These are phyloP conservation scores for Sinotaia quadrata DNA, from an alignment of 2,888 invertebrate species.

Conservation along the genomic window DNA sequence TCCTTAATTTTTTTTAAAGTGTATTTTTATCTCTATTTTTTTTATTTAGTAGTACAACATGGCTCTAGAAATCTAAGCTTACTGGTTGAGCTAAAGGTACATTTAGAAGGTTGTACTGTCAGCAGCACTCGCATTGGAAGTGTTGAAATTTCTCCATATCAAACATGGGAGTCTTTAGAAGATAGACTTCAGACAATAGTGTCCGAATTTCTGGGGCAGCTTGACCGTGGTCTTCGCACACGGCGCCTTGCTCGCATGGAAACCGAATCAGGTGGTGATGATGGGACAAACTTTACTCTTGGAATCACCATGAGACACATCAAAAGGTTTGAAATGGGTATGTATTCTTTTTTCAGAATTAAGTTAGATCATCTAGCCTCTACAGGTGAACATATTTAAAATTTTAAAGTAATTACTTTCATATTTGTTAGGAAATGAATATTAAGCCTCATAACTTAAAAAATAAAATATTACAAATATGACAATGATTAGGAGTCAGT, in stretches of 20 bases:
- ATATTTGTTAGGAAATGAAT: too few species aligned
- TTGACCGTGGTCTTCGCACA: slow-evolving; percentile 62
- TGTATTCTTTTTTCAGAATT: too few species aligned
- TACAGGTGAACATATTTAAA: too few species aligned
- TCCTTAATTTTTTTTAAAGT: neutral
- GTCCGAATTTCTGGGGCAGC: slow-evolving; percentile 53
- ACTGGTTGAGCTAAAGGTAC: slow-evolving; percentile 32
- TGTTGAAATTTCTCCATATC: slow-evolving; percentile 21
- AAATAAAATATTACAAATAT: too few species aligned
- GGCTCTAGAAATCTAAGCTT: slow-evolving; percentile 20
- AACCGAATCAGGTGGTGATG: slow-evolving; percentile 39
- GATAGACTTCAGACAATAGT: slow-evolving; percentile 47
- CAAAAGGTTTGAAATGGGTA: slow-evolving; percentile 54
- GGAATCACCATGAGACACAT: slow-evolving; percentile 61
- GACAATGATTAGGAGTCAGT: too few species aligned
- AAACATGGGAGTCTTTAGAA: slow-evolving; percentile 53
- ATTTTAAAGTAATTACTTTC: too few species aligned
- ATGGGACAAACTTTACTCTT: slow-evolving; percentile 40
- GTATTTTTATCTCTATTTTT: neutral
- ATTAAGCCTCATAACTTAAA: too few species aligned
- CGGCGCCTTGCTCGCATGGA: slow-evolving; percentile 59
- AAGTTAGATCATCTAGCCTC: too few species aligned
- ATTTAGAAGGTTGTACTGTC: slow-evolving; percentile 34
- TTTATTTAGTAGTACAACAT: slow-evolving; percentile 20
- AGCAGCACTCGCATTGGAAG: slow-evolving; percentile 30